Evolutionary conservation across 2,888 invertebrate genomes (phyloP).

Genomic region (Eustalomyia histrio): DNA sequence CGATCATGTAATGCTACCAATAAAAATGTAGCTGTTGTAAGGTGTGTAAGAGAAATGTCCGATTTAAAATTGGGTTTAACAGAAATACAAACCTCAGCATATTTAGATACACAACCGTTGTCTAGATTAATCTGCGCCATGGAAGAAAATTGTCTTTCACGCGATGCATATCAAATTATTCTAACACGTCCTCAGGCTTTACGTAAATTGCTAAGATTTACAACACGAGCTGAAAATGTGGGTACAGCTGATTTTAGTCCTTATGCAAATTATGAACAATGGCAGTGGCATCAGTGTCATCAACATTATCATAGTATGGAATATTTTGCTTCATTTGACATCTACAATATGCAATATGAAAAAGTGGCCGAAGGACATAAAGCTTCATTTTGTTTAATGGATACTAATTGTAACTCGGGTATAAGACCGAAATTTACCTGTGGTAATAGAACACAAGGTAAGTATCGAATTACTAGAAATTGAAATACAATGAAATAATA

Average conservation of each 20-base stretch:
- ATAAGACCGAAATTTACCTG: slow-evolving; percentile 69
- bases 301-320: slow-evolving; percentile 75
- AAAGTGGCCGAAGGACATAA: slow-evolving; percentile 75
- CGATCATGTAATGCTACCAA: slow-evolving; percentile 67
- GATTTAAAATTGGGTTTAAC: slow-evolving; percentile 71
- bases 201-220: slow-evolving; percentile 73
- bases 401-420: slow-evolving; percentile 70
- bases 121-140: slow-evolving; percentile 72
- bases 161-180: slow-evolving; percentile 73
- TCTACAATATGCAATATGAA: slow-evolving; percentile 70
- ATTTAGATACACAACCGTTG: slow-evolving; percentile 71
- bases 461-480: not conserved
- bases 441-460: slow-evolving; percentile 74
- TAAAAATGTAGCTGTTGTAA: slow-evolving; percentile 72
- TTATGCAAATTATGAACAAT: slow-evolving; percentile 74
- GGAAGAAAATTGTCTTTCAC: slow-evolving; percentile 74
- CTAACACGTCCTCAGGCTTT: slow-evolving; percentile 69
- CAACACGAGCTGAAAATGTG: slow-evolving; percentile 73
- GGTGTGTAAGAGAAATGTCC: slow-evolving; percentile 70
- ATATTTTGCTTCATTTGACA: slow-evolving; percentile 74
- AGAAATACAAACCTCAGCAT: slow-evolving; percentile 70
- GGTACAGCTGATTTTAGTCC: slow-evolving; percentile 74
- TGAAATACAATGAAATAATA: too few species aligned
- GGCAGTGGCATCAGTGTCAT: slow-evolving; percentile 76
- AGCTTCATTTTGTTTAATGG: slow-evolving; percentile 75